A percentile compares a stretch with the other conserved stretches of the same genome.
Conservation (phyloP, 2,113 vertebrate genomes). For the Phaetusa simplex region DNA sequence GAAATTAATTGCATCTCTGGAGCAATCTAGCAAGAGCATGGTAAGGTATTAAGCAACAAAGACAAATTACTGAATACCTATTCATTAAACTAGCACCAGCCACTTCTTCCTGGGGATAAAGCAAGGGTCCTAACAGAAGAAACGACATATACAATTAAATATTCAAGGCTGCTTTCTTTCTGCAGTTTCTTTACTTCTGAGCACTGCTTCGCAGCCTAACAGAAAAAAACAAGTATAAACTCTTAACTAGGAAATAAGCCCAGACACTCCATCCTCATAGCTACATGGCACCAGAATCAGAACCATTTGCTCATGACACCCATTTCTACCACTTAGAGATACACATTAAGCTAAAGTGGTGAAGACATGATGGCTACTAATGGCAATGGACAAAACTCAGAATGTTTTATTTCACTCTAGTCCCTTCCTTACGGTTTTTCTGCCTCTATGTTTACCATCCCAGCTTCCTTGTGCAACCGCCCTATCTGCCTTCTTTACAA, state of each 20-base stretch:
- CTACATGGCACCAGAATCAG: neutral
- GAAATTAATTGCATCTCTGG: neutral
- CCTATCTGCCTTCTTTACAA: neutral
- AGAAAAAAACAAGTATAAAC: neutral
- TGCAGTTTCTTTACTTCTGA: neutral
- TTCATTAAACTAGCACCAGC: neutral
- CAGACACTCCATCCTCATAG: accelerated
- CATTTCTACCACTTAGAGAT: neutral
- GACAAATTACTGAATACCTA: neutral
- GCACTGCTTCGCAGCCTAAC: neutral
- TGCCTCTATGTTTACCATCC: neutral
- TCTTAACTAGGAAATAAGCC: neutral
- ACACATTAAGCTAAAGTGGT: neutral
- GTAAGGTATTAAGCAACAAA: neutral
- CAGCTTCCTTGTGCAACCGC: neutral
- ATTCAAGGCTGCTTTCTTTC: neutral
- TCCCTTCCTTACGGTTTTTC: neutral
- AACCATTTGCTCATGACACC: neutral
- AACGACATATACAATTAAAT: accelerated
- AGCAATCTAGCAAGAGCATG: neutral
- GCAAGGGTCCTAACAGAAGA: neutral
- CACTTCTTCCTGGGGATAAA: neutral
- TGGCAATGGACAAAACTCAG: neutral
- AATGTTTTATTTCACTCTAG: neutral
- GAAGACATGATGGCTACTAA: neutral